Percentiles rank a stretch among this genome's conserved stretches.
Conservation (phyloP, 2,113 vertebrate species). For the Nannobrachium achirus region DNA sequence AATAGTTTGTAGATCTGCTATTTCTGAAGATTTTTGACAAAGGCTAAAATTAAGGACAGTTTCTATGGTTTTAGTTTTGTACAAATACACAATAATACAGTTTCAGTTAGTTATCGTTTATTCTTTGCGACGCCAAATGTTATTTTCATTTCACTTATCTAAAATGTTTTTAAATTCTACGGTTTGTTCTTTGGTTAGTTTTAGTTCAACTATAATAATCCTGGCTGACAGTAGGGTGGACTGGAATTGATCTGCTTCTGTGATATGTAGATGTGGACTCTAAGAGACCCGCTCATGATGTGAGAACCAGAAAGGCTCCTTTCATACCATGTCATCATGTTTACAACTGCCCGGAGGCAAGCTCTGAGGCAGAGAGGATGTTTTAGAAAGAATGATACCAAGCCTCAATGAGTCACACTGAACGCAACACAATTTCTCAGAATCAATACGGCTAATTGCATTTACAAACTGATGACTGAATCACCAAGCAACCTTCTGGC, state of each 20-base stretch:
- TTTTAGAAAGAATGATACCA: conserved; percentile 7
- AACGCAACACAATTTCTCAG: background rate
- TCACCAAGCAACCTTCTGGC: conserved; percentile 15
- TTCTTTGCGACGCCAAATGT: no score
- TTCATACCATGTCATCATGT: conserved; percentile 35
- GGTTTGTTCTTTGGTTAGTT: no score
- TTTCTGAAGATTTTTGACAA: no score
- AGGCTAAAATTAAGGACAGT: no score
- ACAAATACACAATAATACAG: no score
- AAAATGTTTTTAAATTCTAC: no score
- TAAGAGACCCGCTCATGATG: conserved; percentile 54
- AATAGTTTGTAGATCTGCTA: no score
- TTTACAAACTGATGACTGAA: conserved; percentile 29
- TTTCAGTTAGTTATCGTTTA: no score
- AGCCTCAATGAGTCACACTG: conserved; percentile 1
- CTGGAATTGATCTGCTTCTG: conserved; percentile 58
- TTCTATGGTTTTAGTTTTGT: no score
- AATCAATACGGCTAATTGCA: conserved; percentile 19
- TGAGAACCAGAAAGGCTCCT: conserved; percentile 35
- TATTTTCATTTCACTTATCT: no score
- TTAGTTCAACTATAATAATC: no score
- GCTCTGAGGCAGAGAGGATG: background rate
- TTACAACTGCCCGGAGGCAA: conserved; percentile 28
- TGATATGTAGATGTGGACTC: conserved; percentile 68
- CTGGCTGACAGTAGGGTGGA: conserved; percentile 26